phyloP scores from a whole-genome alignment of 2,113 vertebrate genomes.

The Salvelinus sp. region DNA sequence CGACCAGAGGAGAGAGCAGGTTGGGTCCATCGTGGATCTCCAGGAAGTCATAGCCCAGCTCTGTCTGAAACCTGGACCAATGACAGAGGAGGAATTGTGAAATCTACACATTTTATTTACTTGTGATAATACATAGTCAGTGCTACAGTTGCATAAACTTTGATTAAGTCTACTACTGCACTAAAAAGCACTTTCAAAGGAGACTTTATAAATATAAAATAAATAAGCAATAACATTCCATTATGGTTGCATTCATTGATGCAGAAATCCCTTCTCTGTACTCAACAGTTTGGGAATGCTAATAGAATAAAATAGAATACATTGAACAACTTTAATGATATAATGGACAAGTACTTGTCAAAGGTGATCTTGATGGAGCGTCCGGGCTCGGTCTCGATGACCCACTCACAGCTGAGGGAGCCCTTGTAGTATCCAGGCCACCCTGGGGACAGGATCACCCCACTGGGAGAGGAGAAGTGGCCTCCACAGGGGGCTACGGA shows the following conservation, averaged over 20 bases:
- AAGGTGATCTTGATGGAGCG: slow-evolving; percentile 98
- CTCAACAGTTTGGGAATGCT: neutral
- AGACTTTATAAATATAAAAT: too few relatives aligned
- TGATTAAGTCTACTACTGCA: too few relatives aligned
- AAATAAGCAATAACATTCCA: too few relatives aligned
- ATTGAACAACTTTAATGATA: neutral
- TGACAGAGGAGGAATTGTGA: neutral
- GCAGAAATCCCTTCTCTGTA: neutral
- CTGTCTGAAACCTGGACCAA: slow-evolving; percentile 90
- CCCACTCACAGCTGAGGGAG: slow-evolving; percentile 98
- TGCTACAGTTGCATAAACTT: neutral
- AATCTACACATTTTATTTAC: too few relatives aligned
- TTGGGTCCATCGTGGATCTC: slow-evolving; percentile 97
- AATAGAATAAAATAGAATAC: neutral
- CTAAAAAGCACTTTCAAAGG: too few relatives aligned
- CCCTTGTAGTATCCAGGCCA: slow-evolving; percentile 99
- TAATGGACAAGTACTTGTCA: slow-evolving; percentile 82
- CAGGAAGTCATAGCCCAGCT: slow-evolving; percentile 97
- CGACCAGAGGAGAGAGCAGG: slow-evolving; percentile 89
- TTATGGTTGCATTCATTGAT: too few relatives aligned
- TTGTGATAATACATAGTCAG: too few relatives aligned
- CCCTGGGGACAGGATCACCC: slow-evolving; percentile 95
- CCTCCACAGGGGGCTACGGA: slow-evolving; percentile 92
- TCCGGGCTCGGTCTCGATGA: slow-evolving; percentile 97
- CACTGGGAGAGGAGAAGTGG: slow-evolving; percentile 94